A percentile compares a stretch with the other conserved stretches of the same genome.
phyloP scores from a whole-genome alignment of 2,113 vertebrate genomes.

The Menidia beryllina region DNA sequence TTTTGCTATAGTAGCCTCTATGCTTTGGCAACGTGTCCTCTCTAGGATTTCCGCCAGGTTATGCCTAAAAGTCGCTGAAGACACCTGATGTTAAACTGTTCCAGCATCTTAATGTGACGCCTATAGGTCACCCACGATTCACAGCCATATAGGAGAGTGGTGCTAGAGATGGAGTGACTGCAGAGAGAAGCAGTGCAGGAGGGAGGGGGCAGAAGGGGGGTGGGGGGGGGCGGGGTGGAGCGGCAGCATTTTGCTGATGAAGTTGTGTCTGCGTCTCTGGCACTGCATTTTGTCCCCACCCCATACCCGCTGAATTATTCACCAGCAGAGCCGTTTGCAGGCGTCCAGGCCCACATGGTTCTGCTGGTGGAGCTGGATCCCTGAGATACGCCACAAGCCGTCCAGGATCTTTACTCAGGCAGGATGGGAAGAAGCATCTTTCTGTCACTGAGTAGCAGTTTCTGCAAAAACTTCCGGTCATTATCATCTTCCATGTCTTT shows the following conservation, averaged over 20 bases:
- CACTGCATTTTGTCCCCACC: conserved; percentile 62
- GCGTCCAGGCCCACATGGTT: conserved; percentile 43
- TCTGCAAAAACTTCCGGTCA: too few species aligned
- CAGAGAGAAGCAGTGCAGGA: conserved; percentile 43
- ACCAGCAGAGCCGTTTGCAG: conserved; percentile 31
- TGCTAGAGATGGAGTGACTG: conserved; percentile 75
- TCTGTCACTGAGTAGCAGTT: background rate
- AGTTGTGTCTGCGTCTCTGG: conserved; percentile 67
- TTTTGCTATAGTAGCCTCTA: too few species aligned
- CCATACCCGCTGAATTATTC: conserved; percentile 63
- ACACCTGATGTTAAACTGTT: too few species aligned
- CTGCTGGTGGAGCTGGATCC: conserved; percentile 17
- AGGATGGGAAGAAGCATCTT: background rate
- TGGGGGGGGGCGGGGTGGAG: conserved; percentile 30
- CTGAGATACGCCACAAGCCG: background rate
- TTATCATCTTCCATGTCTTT: too few species aligned
- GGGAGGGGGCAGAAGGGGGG: conserved; percentile 24
- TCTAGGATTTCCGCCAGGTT: too few species aligned
- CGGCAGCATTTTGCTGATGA: conserved; percentile 76
- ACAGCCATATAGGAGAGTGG: too few species aligned
- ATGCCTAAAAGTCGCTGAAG: too few species aligned
- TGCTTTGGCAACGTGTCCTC: too few species aligned
- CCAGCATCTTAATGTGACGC: too few species aligned
- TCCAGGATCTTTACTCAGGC: conserved; percentile 32
- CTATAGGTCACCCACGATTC: too few species aligned